Conservation (phyloP, 2,888 invertebrate genomes). For the Candidula unifasciata region DNA sequence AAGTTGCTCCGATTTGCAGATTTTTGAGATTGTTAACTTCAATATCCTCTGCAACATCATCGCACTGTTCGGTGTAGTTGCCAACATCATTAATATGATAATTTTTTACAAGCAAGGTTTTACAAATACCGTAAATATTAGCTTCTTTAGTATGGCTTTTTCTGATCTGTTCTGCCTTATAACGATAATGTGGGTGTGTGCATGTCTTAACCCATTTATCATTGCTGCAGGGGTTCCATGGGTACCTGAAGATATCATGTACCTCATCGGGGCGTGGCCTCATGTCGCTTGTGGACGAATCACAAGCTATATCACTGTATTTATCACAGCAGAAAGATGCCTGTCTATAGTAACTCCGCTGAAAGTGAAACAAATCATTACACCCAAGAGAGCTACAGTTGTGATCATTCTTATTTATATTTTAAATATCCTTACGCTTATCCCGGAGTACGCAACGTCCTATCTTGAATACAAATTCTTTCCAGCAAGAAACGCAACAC, state of each 20-base stretch:
- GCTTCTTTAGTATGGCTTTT: background rate
- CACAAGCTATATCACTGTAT: slow-evolving; percentile 23
- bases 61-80: background rate
- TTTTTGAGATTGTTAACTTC: background rate
- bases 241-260: background rate
- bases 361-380: slow-evolving; percentile 24
- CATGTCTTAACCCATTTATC: background rate
- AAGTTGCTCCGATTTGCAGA: background rate
- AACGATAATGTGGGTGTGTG: background rate
- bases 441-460: slow-evolving; percentile 3
- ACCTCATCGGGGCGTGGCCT: background rate
- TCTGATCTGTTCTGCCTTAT: background rate
- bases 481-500: too few relatives aligned
- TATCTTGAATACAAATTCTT: background rate
- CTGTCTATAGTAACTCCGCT: slow-evolving; percentile 4
- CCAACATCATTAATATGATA: slow-evolving; percentile 17
- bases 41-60: background rate
- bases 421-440: background rate
- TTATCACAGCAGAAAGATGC: slow-evolving; percentile 17
- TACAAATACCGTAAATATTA: too few relatives aligned
- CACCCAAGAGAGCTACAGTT: background rate
- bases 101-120: too few relatives aligned
- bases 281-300: background rate
- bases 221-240: background rate
- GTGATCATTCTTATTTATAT: background rate